Conservation (phyloP, 35 echinoderm and acorn worm species). For the Ophiothrix spiculata region DNA sequence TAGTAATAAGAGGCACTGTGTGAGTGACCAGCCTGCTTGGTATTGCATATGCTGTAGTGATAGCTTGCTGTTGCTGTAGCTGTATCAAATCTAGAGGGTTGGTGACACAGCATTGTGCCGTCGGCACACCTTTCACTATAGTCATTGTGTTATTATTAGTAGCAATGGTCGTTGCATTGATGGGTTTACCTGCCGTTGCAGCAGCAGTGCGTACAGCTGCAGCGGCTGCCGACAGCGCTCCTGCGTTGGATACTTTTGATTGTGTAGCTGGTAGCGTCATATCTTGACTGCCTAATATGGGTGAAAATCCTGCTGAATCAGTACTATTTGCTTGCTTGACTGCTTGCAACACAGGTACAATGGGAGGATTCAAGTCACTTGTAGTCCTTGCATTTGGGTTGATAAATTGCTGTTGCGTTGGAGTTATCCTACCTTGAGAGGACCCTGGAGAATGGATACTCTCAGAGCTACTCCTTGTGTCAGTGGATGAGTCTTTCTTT, state of each 20-base stretch:
- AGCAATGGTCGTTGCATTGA: not conserved
- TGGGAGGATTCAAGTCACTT: not conserved
- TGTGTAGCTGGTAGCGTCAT: not conserved
- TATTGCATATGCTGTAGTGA: not conserved
- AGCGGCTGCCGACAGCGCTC: too few relatives aligned
- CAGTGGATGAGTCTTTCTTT: constrained; percentile 94
- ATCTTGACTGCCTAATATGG: not conserved
- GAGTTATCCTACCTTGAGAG: constrained; percentile 64
- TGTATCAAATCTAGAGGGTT: not conserved
- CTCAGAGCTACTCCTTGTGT: constrained; percentile 82
- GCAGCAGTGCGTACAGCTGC: not conserved
- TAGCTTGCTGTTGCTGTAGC: not conserved
- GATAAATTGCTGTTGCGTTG: constrained; percentile 16
- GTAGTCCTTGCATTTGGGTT: constrained; percentile 43
- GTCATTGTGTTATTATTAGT: not conserved
- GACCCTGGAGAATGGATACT: constrained; percentile 57
- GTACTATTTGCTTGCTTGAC: not conserved
- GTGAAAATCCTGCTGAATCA: constrained; percentile 40
- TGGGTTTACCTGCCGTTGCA: not conserved
- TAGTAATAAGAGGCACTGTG: not conserved
- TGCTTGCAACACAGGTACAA: not conserved
- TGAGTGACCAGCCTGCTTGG: not conserved
- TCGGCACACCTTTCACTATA: not conserved
- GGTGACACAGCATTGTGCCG: not conserved
- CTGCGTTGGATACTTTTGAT: not conserved